These are phyloP conservation scores for Centroberyx gerrardi DNA, from an alignment of 2,797 vertebrate genomes.

Conservation along the genomic window DNA sequence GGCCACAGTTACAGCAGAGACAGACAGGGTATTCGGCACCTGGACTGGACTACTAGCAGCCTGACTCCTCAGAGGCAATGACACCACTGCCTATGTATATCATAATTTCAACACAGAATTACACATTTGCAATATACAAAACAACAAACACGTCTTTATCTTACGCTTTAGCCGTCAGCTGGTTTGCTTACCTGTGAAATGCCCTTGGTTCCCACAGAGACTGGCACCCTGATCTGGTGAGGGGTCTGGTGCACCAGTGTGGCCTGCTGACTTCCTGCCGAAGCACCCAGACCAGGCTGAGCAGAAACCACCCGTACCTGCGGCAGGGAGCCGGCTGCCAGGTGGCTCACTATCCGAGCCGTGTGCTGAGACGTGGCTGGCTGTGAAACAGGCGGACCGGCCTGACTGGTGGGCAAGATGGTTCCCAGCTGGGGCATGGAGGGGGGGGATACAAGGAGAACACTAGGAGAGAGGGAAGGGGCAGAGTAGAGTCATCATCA, in stretches of 20 bases:
- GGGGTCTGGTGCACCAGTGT: conserved; percentile 86
- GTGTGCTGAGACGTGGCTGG: conserved; percentile 85
- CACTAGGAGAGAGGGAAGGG: conserved; percentile 76
- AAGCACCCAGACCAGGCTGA: conserved; percentile 85
- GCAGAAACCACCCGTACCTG: conserved; percentile 95
- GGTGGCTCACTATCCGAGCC: conserved; percentile 87
- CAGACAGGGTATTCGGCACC: conserved; percentile 86
- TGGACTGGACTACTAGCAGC: conserved; percentile 84
- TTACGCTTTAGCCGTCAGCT: background rate
- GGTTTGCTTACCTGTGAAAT: conserved; percentile 89
- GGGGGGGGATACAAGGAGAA: conserved; percentile 95
- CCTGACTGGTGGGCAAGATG: conserved; percentile 89
- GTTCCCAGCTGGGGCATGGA: conserved; percentile 94
- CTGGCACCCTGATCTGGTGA: conserved; percentile 93
- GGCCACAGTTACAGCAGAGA: conserved; percentile 85
- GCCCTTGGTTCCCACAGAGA: conserved; percentile 90
- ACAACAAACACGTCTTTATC: background rate
- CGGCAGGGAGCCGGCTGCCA: conserved; percentile 87
- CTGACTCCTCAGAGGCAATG: conserved; percentile 92
- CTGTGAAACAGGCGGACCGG: conserved; percentile 79
- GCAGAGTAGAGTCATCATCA: background rate
- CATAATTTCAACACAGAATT: background rate
- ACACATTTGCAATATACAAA: background rate
- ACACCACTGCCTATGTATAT: conserved; percentile 88
- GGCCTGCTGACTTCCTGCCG: conserved; percentile 85